Base-by-base conservation (phyloP, 2,113 vertebrate genomes). In the Pitta sordida region DNA sequence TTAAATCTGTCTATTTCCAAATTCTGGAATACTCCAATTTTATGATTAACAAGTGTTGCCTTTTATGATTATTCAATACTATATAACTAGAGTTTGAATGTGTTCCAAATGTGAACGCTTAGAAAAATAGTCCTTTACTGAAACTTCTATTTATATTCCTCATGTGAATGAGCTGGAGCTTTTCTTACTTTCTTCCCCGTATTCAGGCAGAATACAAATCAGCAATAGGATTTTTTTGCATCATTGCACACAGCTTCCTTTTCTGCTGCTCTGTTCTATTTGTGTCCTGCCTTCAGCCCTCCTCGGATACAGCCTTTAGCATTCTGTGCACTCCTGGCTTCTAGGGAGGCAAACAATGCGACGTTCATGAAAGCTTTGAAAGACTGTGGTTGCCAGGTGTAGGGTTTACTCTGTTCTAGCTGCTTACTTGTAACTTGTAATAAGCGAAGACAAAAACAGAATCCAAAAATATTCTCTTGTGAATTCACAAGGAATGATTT, bases 181-280 rank as follows among this genome's bases (percentile, higher is more conserved):
- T 96, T 91, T 93, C 93, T 91, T 93, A 93, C 82, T 95, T 94
- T 96, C 84, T 77, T 92, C 75, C 63, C 86, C 0, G 3, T 70
- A 83, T 93, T 93, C 90, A 49, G 82, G 82, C 94, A 91, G 94
- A 95, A 96, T 96, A 95, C 94, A 94, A 95, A 96, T 95, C 71
- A 86, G 87, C 79, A 74, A 27, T 37, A 86, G 71, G 87, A 70
- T 21, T 88, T 82, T 93, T 94, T 93, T 88, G 87, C 94, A 90
- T 92, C 91, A 10, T 41, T 95, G 94, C 94, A 95, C 94, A 90
- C 87, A 77, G 82, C 79, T 88, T 96, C 82, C 51, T 91, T 94
- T 96, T 74, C 81, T 93, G 0, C 56, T 83, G 67, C 36, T 82
- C 82, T 0, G 0, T 88, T 96, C 69, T 96, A 36, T 95, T 96